Percentiles rank a stretch among this genome's conserved stretches.
These are phyloP conservation scores for Ptychochromis oligacanthus DNA, from an alignment of 2,113 vertebrate species.

Conservation along the genomic window DNA sequence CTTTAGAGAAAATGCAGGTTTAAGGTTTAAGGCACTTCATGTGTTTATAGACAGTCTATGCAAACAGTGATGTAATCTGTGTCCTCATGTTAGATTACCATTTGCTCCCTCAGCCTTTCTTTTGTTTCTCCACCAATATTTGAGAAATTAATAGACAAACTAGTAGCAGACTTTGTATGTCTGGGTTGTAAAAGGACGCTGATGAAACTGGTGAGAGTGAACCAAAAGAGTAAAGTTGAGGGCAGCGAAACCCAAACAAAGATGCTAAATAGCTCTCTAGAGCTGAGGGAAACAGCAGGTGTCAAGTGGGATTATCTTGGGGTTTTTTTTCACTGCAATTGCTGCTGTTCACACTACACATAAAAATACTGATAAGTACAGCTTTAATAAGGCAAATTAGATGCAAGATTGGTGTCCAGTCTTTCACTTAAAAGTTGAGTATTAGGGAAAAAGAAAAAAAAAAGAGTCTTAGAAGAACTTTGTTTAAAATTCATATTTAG, in stretches of 20 bases:
- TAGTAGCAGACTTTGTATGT: background rate
- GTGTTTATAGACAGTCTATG: background rate
- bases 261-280: background rate
- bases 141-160: background rate
- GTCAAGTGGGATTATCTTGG: no score
- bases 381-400: background rate
- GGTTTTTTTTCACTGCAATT: background rate
- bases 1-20: background rate
- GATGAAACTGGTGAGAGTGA: background rate
- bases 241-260: background rate
- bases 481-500: background rate
- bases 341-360: background rate
- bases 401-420: background rate
- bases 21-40: background rate
- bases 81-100: background rate
- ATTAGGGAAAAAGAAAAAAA: no score
- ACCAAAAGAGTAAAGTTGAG: background rate
- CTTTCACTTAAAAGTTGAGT: background rate
- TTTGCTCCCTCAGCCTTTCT: background rate
- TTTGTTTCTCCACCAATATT: background rate
- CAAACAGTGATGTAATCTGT: background rate
- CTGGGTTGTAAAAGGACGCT: background rate
- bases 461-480: background rate
- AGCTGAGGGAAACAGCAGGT: background rate
- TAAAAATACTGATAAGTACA: background rate